Evolutionary conservation across 2,888 invertebrate genomes (phyloP).

Genomic region (Agrotis exclamationis): DNA sequence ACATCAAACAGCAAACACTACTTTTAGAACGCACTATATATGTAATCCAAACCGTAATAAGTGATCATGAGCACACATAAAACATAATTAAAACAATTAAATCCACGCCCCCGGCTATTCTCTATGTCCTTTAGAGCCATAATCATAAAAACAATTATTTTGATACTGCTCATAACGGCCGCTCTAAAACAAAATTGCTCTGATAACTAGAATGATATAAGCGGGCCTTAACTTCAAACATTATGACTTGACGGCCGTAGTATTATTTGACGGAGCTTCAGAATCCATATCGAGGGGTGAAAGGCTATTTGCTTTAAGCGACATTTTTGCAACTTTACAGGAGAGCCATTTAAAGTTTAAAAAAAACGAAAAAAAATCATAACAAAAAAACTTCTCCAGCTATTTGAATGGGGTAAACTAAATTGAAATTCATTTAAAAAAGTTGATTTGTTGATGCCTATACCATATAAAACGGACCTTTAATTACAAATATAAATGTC

Average conservation of each 20-base stretch:
- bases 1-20: constrained; percentile 31
- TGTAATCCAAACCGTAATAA: constrained; percentile 33
- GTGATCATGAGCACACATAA: constrained; percentile 44
- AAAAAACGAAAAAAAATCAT: no score
- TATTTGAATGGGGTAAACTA: no score
- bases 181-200: constrained; percentile 55
- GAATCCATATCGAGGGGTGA: no score
- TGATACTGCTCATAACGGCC: constrained; percentile 53
- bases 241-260: constrained; percentile 31
- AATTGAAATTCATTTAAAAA: no score
- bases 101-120: constrained; percentile 29
- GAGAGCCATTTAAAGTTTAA: no score
- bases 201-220: constrained; percentile 56
- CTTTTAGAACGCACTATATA: constrained; percentile 18
- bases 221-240: constrained; percentile 25
- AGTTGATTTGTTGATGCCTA: no score
- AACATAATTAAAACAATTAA: constrained; percentile 56
- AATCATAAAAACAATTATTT: constrained; percentile 60
- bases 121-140: constrained; percentile 50
- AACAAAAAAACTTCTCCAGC: no score
- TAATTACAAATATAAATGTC: no score
- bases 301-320: no score
- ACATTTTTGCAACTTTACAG: no score
- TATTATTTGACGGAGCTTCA: constrained; percentile 35
- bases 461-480: no score